phyloP scores from a whole-genome alignment of 1,140 invertebrate genomes.

The Cyclargus thomasi region DNA sequence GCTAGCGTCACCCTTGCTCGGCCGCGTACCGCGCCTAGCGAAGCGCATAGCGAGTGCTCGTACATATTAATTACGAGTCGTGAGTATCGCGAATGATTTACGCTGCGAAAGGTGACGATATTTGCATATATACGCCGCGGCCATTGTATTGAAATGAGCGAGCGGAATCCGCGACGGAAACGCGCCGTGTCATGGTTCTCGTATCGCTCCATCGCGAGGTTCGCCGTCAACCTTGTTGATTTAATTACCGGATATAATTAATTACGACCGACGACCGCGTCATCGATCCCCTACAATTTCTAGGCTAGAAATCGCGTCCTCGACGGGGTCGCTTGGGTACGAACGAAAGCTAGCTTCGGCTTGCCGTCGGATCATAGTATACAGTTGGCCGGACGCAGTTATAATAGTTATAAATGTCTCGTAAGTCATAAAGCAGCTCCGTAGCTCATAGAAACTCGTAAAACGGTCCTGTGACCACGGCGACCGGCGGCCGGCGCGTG shows the following conservation, averaged over 20 bases:
- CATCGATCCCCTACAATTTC: too few relatives aligned
- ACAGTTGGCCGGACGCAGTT: neutral
- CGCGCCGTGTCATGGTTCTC: neutral
- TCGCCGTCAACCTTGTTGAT: neutral
- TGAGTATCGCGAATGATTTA: neutral
- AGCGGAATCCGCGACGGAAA: neutral
- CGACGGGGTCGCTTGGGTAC: too few relatives aligned
- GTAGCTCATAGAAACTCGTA: neutral
- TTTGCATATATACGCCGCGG: neutral
- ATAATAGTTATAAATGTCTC: neutral
- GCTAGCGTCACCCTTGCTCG: too few relatives aligned
- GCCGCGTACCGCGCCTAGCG: too few relatives aligned
- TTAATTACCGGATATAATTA: neutral
- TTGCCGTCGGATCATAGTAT: neutral
- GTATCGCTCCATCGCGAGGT: neutral
- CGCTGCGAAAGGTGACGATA: neutral
- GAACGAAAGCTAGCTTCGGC: neutral
- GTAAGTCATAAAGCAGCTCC: neutral
- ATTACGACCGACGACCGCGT: neutral
- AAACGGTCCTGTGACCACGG: neutral
- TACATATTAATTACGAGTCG: neutral
- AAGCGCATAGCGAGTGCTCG: neutral
- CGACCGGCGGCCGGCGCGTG: neutral
- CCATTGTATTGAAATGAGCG: slow-evolving; percentile 5
- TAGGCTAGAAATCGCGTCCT: too few relatives aligned